These are phyloP conservation scores for Drosophila melanosoma DNA, from an alignment of 2,888 invertebrate genomes.

Conservation along the genomic window DNA sequence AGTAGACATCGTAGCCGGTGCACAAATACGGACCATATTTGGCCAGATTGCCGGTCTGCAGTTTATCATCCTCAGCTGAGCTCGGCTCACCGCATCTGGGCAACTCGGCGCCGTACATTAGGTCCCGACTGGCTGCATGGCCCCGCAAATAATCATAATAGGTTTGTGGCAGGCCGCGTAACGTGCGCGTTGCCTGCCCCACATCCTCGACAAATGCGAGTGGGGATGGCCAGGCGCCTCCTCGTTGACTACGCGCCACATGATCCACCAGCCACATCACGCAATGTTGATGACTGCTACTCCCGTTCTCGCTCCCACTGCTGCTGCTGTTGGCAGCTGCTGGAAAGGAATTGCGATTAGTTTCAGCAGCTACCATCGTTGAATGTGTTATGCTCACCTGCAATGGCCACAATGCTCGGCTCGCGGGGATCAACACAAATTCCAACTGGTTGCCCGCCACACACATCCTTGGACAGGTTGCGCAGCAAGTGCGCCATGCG, in stretches of 20 bases:
- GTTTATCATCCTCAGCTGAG: not conserved
- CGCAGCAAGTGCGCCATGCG: constrained; percentile 86
- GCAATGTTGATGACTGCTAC: constrained; percentile 87
- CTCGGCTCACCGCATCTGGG: constrained; percentile 27
- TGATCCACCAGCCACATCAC: constrained; percentile 94
- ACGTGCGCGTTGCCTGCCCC: constrained; percentile 34
- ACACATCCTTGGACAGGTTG: constrained; percentile 66
- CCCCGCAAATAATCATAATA: constrained; percentile 79
- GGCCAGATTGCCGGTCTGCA: constrained; percentile 79
- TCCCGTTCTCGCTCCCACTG: too few relatives aligned
- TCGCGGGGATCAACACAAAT: constrained; percentile 91
- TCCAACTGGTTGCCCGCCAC: constrained; percentile 85
- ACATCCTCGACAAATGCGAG: constrained; percentile 46
- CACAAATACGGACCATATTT: constrained; percentile 91
- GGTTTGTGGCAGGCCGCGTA: constrained; percentile 85
- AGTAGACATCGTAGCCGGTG: constrained; percentile 94
- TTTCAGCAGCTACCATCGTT: not conserved
- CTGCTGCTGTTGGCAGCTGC: constrained; percentile 19
- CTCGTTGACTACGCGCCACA: constrained; percentile 93
- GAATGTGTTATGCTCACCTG: constrained; percentile 72
- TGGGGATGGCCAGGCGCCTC: constrained; percentile 88
- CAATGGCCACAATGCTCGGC: constrained; percentile 89
- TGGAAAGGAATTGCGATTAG: not conserved
- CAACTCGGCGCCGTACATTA: constrained; percentile 86
- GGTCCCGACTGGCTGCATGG: constrained; percentile 82